phyloP scores from a whole-genome alignment of 2,888 invertebrate genomes.

The Drosophila eohydei region DNA sequence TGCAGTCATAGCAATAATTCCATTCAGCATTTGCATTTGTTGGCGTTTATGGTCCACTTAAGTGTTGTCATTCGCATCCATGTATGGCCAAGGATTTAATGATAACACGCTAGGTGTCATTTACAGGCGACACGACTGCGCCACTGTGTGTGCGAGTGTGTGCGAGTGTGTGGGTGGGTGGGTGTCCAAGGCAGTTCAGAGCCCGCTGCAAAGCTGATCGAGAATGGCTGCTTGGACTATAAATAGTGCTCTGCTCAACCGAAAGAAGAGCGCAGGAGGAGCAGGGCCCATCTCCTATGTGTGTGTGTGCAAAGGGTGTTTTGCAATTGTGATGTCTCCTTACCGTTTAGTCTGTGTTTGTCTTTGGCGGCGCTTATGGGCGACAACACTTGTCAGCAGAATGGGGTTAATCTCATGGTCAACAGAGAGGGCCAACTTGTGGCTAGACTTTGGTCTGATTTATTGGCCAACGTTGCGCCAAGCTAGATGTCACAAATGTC shows the following conservation, averaged over 20 bases:
- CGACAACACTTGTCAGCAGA: conserved; percentile 1
- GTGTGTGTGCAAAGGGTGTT: not conserved
- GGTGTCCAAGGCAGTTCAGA: not conserved
- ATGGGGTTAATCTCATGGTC: conserved; percentile 29
- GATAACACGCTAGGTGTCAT: conserved; percentile 72
- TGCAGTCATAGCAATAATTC: conserved; percentile 61
- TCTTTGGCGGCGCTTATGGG: conserved; percentile 6
- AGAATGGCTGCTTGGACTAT: conserved; percentile 23
- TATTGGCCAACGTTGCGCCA: conserved; percentile 29
- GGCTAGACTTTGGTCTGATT: conserved; percentile 45
- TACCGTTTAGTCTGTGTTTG: conserved; percentile 11
- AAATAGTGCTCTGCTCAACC: conserved; percentile 35
- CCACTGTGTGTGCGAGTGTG: not conserved
- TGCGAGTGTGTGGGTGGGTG: not conserved
- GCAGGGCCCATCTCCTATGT: not conserved
- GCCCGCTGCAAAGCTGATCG: conserved; percentile 9
- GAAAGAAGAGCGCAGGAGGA: too few species aligned
- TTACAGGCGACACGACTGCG: conserved; percentile 48
- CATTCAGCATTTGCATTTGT: conserved; percentile 75
- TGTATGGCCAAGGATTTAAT: conserved; percentile 59
- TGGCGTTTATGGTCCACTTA: conserved; percentile 78
- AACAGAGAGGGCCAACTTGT: conserved; percentile 23
- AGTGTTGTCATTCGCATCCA: conserved; percentile 67
- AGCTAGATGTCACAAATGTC: conserved; percentile 32
- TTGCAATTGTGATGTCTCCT: conserved; percentile 41